Percentiles rank a stretch among this genome's conserved stretches.
These are phyloP conservation scores for Pomatorhinus ruficollis DNA, from an alignment of 2,113 vertebrate genomes.

Conservation along the genomic window DNA sequence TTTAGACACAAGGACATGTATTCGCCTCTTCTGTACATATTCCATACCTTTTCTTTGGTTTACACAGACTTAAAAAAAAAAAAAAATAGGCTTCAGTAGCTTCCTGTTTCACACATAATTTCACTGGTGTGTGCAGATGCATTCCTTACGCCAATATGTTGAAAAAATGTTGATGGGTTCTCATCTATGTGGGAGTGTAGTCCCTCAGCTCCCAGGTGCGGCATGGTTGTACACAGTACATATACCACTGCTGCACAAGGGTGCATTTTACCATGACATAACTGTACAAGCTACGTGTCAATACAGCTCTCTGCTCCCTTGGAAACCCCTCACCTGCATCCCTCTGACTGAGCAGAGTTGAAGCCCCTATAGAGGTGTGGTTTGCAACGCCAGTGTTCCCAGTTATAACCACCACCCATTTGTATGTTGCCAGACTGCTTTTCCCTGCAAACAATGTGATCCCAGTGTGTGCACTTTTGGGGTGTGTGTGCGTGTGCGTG, in stretches of 20 bases:
- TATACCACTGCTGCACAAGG: neutral
- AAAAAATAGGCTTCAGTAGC: neutral
- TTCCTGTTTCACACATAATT: neutral
- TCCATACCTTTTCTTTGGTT: neutral
- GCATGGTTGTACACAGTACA: fast-evolving
- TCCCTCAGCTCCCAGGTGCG: neutral
- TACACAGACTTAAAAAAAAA: neutral
- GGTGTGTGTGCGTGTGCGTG: fast-evolving
- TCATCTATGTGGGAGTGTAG: neutral
- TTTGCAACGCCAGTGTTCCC: neutral
- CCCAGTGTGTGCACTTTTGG: fast-evolving
- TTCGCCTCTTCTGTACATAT: neutral
- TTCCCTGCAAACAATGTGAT: neutral
- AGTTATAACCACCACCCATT: neutral
- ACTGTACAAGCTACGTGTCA: neutral
- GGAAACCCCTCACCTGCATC: neutral
- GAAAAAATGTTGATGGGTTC: neutral
- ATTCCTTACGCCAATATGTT: neutral
- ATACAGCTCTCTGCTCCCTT: neutral
- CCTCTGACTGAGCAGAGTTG: neutral
- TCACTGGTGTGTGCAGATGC: neutral
- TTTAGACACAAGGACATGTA: neutral
- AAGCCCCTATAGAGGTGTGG: fast-evolving
- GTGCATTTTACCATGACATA: neutral
- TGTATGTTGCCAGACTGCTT: neutral